Base-by-base conservation (phyloP, 2,888 invertebrate species). In the Campopleginae sp. region DNA sequence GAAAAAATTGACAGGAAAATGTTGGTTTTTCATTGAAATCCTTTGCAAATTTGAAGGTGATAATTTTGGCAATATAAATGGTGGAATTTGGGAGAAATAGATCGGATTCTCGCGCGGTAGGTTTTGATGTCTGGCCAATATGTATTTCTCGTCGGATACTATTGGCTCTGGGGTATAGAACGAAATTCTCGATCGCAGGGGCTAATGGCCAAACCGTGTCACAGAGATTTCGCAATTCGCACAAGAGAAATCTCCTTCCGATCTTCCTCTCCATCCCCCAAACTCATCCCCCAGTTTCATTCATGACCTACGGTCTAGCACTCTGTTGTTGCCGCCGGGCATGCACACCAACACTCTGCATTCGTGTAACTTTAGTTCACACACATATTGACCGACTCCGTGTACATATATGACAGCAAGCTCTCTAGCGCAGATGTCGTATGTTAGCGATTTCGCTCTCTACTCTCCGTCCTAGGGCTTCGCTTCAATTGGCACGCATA, bases 401-500 rank as follows among this genome's bases (percentile, higher is more conserved):
- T 66, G 27, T 54, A 54, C 19, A 23, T 48, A 48, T 42, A 23
- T 48, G 38, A 17, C 23, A 44, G 2, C 27, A 44, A 63, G 31
- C 31, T 17, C 66, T 77, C 27, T 51, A 48, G 44, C 44, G 54
- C 14, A 14, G 14, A 44, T 70, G 68, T 66, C 54, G 77, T 79
- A 71, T 61, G 61, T 70, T 79, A 66, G 70, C 68, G 68, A 78
- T 78, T 65, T 42, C 78, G n/a, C n/a, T 54, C 78, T 68, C 78
- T 42, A 19, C 31, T 54, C 33, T 33, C 51, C 19, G 17, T 12
- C 17, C 65, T 44, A 27, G 54, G 6, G 8, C 63, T 82, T 87
- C 88, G 88, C 89, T 90, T 88, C 91, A 91, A 90, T 91, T 90
- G 91, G 90, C 90, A 89, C 91, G 89, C 90, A 91, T 91, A 91